Percentiles rank a stretch among this genome's conserved stretches.
phyloP scores from a whole-genome alignment of 35 echinoderm and acorn worm species.

The Diadema setosum region DNA sequence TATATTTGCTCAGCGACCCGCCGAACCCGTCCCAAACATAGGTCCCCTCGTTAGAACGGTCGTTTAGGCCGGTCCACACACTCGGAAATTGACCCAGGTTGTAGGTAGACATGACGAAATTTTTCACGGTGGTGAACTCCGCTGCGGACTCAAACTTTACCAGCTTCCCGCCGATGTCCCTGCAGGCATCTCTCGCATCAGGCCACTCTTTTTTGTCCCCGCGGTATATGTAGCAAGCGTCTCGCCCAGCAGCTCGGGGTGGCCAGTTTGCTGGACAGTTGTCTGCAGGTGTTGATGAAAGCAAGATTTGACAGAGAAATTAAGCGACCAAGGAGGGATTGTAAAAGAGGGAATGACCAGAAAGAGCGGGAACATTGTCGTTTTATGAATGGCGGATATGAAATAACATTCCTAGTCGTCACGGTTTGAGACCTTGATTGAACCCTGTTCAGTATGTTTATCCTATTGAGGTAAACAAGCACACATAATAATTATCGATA shows the following conservation, averaged over 20 bases:
- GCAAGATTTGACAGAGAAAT: background rate
- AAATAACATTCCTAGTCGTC: background rate
- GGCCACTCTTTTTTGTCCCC: background rate
- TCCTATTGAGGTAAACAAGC: background rate
- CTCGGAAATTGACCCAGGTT: background rate
- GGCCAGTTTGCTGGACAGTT: background rate
- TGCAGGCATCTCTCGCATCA: background rate
- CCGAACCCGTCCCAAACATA: background rate
- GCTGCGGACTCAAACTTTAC: background rate
- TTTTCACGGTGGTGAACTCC: background rate
- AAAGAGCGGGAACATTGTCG: background rate
- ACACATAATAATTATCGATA: too few species aligned
- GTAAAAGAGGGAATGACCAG: background rate
- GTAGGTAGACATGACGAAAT: background rate
- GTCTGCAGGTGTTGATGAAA: background rate
- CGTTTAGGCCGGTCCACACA: background rate
- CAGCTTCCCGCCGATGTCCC: background rate
- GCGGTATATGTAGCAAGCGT: background rate
- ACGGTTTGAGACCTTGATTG: background rate
- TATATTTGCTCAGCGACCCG: background rate
- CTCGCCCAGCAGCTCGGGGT: background rate
- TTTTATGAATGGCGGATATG: background rate
- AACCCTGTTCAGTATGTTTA: background rate
- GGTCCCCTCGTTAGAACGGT: background rate
- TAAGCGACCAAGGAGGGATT: background rate